These are phyloP conservation scores for Callyntrura sp. DNA, from an alignment of 2,888 invertebrate genomes.

Conservation along the genomic window DNA sequence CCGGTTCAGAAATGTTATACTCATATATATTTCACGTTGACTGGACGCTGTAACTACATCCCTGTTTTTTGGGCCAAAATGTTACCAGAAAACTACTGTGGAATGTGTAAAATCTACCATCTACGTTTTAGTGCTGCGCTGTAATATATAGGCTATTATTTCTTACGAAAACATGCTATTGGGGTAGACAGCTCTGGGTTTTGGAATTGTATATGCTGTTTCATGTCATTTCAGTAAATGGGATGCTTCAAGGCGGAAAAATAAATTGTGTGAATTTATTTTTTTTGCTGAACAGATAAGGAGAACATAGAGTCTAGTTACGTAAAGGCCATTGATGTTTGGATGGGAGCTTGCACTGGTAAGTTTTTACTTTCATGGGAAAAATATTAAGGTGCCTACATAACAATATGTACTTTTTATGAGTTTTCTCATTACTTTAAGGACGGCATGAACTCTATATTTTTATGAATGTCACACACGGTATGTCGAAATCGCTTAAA, in stretches of 20 bases:
- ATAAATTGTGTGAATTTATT: constrained; percentile 1
- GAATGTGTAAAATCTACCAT: no score
- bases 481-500: neutral
- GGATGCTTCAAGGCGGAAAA: neutral
- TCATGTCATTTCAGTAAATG: neutral
- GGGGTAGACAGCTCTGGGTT: neutral
- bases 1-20: no score
- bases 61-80: no score
- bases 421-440: no score
- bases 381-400: neutral
- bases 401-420: neutral
- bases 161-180: no score
- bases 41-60: no score
- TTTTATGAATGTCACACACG: neutral
- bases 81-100: no score
- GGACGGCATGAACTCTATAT: neutral
- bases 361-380: neutral
- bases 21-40: no score
- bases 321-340: constrained; percentile 84
- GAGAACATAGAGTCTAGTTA: constrained; percentile 86
- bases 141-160: no score
- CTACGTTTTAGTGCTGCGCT: no score
- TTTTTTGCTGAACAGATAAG: constrained; percentile 84
- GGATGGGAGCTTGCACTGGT: constrained; percentile 85
- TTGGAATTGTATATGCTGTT: neutral